Evolutionary conservation across 2,888 invertebrate genomes (phyloP).

Genomic region (Bellardia pandia): DNA sequence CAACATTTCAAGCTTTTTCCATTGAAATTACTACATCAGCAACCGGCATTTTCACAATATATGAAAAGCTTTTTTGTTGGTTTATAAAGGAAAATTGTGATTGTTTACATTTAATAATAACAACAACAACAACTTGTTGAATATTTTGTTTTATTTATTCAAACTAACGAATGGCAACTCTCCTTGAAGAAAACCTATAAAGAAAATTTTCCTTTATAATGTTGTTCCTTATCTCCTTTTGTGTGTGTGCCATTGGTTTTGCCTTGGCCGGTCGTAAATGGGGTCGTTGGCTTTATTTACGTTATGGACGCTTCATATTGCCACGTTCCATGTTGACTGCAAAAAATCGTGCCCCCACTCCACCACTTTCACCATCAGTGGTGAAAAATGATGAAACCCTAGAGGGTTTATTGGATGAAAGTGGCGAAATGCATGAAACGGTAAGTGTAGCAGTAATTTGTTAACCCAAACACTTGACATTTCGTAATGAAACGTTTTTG

Average conservation of each 20-base stretch:
- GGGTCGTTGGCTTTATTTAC: conserved; percentile 82
- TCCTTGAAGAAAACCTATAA: not conserved
- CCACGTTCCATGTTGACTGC: conserved; percentile 79
- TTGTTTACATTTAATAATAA: conserved; percentile 27
- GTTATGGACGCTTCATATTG: conserved; percentile 81
- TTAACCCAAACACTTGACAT: not conserved
- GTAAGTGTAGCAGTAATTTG: conserved; percentile 76
- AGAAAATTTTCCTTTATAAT: conserved; percentile 75
- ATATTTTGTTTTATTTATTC: not conserved
- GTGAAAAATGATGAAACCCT: conserved; percentile 81
- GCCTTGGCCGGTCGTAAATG: conserved; percentile 81
- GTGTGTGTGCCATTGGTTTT: conserved; percentile 76
- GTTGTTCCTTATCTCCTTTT: conserved; percentile 80
- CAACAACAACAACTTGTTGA: conserved; percentile 52
- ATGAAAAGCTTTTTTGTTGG: conserved; percentile 41
- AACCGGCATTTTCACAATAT: conserved; percentile 46
- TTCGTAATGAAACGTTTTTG: not conserved
- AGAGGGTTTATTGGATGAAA: conserved; percentile 81
- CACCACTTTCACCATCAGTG: conserved; percentile 80
- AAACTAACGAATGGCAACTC: not conserved
- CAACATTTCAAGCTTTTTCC: not conserved
- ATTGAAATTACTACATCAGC: not conserved
- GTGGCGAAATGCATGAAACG: conserved; percentile 83
- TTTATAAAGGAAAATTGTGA: not conserved
- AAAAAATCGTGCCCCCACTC: conserved; percentile 82